Percentiles rank a stretch among this genome's conserved stretches.
These are phyloP conservation scores for Helostoma temminkii DNA, from an alignment of 2,797 vertebrate genomes.

Conservation along the genomic window DNA sequence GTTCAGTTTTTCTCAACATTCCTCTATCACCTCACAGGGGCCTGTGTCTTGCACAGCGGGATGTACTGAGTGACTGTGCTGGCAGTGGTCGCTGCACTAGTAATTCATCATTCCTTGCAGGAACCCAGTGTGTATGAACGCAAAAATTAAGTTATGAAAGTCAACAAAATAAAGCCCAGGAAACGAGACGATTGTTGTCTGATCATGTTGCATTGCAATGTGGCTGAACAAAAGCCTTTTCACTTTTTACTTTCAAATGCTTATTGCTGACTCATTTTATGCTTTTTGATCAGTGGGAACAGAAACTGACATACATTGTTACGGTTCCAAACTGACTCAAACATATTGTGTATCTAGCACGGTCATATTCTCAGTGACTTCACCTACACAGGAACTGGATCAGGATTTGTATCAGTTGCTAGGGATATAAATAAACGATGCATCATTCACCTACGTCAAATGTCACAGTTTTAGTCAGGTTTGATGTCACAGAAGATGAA, in stretches of 20 bases:
- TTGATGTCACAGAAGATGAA: not conserved
- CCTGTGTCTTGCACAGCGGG: too few relatives aligned
- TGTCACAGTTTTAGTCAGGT: not conserved
- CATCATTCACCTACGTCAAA: conserved; percentile 3
- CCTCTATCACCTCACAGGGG: too few relatives aligned
- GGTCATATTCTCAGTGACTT: conserved; percentile 5
- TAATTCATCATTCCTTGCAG: too few relatives aligned
- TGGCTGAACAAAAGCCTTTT: not conserved
- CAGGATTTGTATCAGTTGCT: conserved; percentile 2
- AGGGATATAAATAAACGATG: not conserved
- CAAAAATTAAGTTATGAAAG: too few relatives aligned
- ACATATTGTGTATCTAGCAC: not conserved
- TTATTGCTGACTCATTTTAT: conserved; percentile 1
- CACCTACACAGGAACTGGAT: not conserved
- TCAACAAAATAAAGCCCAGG: too few relatives aligned
- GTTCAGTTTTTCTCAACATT: too few relatives aligned
- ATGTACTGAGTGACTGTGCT: too few relatives aligned
- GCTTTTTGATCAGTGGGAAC: conserved; percentile 18
- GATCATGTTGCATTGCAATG: too few relatives aligned
- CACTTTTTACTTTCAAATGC: not conserved
- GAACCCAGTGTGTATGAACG: too few relatives aligned
- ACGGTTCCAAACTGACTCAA: not conserved
- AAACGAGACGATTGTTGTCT: too few relatives aligned
- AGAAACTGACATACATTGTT: not conserved
- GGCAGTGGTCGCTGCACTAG: too few relatives aligned